Conservation (phyloP, 2,113 vertebrate species). For the human region DNA sequence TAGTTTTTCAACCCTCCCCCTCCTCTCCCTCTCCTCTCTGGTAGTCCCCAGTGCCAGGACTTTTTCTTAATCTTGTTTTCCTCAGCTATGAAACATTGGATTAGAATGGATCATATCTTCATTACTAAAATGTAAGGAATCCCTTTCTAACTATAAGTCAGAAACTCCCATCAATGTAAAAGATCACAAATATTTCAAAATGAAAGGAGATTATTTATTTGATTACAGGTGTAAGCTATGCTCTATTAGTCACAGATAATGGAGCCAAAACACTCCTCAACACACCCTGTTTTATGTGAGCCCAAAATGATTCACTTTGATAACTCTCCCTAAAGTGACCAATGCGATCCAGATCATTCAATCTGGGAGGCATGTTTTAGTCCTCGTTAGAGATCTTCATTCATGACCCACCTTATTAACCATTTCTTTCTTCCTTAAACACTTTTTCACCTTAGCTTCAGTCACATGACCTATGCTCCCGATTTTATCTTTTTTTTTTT, state of each 20-base stretch:
- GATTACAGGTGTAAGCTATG: not conserved
- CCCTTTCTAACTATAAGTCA: not conserved
- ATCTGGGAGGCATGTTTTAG: not conserved
- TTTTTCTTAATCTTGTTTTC: not conserved
- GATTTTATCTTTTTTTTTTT: not conserved
- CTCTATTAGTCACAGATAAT: not conserved
- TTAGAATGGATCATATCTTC: not conserved
- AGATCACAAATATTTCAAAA: not conserved
- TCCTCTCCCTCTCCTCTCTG: too few relatives aligned
- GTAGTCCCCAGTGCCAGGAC: not conserved
- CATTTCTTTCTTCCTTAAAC: not conserved
- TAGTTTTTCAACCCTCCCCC: too few relatives aligned
- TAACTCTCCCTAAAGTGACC: not conserved
- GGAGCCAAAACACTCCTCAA: not conserved
- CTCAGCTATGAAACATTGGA: not conserved
- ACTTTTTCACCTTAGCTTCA: not conserved
- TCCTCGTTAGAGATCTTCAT: not conserved
- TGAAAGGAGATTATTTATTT: not conserved
- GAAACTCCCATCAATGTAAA: not conserved
- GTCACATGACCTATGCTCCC: not conserved
- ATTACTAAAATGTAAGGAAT: not conserved
- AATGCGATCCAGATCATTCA: not conserved
- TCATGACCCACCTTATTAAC: not conserved
- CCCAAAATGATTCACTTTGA: not conserved
- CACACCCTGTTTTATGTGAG: not conserved